These are phyloP conservation scores for Heliangelus exortis DNA, from an alignment of 2,797 vertebrate genomes.

Conservation along the genomic window DNA sequence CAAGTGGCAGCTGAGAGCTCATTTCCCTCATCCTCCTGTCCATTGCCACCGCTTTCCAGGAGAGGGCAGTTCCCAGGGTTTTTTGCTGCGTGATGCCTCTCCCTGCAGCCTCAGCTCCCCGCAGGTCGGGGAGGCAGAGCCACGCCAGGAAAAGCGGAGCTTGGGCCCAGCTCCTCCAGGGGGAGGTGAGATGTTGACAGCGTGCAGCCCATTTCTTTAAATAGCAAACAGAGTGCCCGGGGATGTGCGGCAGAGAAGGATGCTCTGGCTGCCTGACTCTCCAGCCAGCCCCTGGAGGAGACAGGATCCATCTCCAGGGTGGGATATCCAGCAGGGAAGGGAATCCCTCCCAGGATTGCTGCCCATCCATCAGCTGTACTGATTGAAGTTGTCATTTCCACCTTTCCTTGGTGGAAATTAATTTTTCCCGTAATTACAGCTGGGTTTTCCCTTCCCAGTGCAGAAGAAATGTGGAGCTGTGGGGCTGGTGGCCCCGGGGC, in stretches of 20 bases:
- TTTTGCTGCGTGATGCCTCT: background rate
- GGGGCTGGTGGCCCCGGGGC: fast-evolving
- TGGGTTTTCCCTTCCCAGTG: background rate
- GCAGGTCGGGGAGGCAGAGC: fast-evolving
- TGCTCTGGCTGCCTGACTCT: background rate
- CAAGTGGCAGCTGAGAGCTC: constrained; percentile 10
- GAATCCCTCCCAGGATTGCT: background rate
- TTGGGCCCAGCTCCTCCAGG: fast-evolving
- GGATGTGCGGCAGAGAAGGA: background rate
- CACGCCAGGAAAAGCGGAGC: fast-evolving
- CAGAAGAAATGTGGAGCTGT: background rate
- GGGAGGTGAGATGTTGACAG: background rate
- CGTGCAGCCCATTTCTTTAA: background rate
- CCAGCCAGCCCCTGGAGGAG: background rate
- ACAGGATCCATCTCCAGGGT: background rate
- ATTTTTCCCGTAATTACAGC: background rate
- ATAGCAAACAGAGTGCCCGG: background rate
- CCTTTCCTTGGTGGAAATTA: background rate
- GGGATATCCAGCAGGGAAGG: background rate
- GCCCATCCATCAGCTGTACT: fast-evolving
- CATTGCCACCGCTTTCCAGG: background rate
- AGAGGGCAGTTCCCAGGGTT: background rate
- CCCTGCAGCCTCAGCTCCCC: background rate
- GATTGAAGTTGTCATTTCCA: background rate
- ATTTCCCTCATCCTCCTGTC: background rate